Evolutionary conservation across 2,797 vertebrate species (phyloP), one percentile per base, ranked within the genome.

Genomic region (Acrossocheilus wenchowensis): DNA sequence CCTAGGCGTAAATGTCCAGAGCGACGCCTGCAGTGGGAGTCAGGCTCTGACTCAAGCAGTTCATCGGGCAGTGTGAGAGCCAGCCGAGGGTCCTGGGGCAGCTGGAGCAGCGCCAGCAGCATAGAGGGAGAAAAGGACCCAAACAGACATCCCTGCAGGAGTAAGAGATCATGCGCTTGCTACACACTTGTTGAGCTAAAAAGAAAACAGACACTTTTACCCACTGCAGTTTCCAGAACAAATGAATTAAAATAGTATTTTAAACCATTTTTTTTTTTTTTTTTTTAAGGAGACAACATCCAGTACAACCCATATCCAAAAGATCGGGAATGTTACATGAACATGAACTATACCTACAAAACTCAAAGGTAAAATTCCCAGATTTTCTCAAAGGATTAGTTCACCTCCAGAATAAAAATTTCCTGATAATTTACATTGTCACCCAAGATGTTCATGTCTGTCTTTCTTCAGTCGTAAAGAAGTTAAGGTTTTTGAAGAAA

Each of bases 31-130:
- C 95, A 96, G 91, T 99, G 96, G 0, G 98, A 99, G 91, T 99
- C 97, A 0, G 97, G 98, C 87, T 99, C 98, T 0, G 98, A 99
- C 91, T 99, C 97, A 0, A 96, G 98, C 91, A 99, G 98, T 92
- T 98, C 97, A 0, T 97, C 97, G 0, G 97, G 98, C 79, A 98
- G 98, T 0, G 97, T 98, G 87, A 95, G 98, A 60, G 97, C 97
- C 91, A 99, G 98, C 95, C 95, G 98, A 39, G 98, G 97, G 36
- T 99, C 98, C 93, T 98, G 97, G 98, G 98, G 98, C 64, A 99
- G 98, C 94, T 99, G 98, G 97, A 99, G 98, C 93, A 99, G 98
- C 71, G 94, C 97, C 78, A 98, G 98, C 93, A 99, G 98, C 92
- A 94, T 97, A 0, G 98, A 99, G 0, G 97, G 98, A 50, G 98